Percentiles rank a stretch among this genome's conserved stretches.
These are phyloP conservation scores for Hippocampus kuda DNA, from an alignment of 2,797 vertebrate genomes.

Conservation along the genomic window DNA sequence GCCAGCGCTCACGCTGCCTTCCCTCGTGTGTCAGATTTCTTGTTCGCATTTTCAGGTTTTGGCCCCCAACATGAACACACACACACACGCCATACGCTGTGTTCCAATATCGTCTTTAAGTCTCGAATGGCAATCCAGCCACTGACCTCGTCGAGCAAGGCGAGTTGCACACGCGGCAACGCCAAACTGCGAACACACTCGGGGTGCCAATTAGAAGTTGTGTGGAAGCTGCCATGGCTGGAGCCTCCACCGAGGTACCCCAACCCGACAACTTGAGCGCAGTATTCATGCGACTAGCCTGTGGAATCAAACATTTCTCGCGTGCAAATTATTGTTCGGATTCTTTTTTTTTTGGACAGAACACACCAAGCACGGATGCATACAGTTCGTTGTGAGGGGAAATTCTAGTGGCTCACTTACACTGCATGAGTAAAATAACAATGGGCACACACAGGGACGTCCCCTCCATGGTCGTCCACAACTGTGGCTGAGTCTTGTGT, in stretches of 20 bases:
- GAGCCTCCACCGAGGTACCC: background rate
- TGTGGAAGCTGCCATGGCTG: background rate
- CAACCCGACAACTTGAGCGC: background rate
- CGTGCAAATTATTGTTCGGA: background rate
- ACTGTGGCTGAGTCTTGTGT: slow-evolving; percentile 36
- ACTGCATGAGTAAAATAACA: slow-evolving; percentile 55
- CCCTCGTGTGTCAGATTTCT: background rate
- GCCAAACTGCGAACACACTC: slow-evolving; percentile 21
- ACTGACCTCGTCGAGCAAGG: slow-evolving; percentile 22
- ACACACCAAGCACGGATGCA: background rate
- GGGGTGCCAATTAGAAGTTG: slow-evolving; percentile 31
- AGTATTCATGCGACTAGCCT: background rate
- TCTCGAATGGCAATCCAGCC: slow-evolving; percentile 31
- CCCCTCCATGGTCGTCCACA: slow-evolving; percentile 52
- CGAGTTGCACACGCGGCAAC: background rate
- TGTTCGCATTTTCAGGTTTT: background rate
- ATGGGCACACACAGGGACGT: slow-evolving; percentile 46
- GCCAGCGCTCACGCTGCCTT: slow-evolving; percentile 3
- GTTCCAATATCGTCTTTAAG: slow-evolving; percentile 13
- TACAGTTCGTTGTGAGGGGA: background rate
- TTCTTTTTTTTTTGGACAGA: background rate
- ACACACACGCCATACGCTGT: background rate
- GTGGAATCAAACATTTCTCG: background rate
- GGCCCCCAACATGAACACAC: background rate
- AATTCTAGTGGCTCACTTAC: slow-evolving; percentile 41